Conservation (phyloP, 2,113 vertebrate genomes). For the Fulica atra region DNA sequence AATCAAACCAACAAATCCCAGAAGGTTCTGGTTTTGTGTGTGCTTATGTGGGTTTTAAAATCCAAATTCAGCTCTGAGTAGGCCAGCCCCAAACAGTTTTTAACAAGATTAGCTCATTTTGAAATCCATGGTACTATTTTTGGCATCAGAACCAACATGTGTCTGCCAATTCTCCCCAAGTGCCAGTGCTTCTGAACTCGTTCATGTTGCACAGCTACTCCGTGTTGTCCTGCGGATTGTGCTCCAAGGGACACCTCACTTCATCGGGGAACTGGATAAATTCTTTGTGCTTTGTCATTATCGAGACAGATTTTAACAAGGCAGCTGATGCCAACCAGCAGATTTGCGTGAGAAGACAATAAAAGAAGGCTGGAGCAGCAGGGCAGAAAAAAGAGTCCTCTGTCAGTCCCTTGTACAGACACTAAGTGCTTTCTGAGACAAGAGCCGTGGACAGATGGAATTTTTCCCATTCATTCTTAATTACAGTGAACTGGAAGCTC, state of each 20-base stretch:
- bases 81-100: not conserved
- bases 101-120: conserved; percentile 3
- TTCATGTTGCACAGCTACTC: not conserved
- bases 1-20: not conserved
- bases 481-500: not conserved
- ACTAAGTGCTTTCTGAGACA: not conserved
- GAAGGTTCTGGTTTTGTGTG: not conserved
- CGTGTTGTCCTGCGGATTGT: not conserved
- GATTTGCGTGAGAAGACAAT: not conserved
- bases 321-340: not conserved
- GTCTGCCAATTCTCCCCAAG: not conserved
- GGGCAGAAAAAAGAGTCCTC: not conserved
- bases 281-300: not conserved
- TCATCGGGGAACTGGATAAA: not conserved
- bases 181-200: not conserved
- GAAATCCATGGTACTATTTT: not conserved
- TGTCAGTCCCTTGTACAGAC: not conserved
- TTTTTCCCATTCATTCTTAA: not conserved
- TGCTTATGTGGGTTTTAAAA: not conserved
- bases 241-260: not conserved
- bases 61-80: not conserved
- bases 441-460: not conserved
- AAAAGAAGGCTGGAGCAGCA: not conserved
- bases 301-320: not conserved
- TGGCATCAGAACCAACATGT: not conserved